Base-by-base conservation (phyloP, 2,888 invertebrate species). In the Poecilobothrus nobilitatus region DNA sequence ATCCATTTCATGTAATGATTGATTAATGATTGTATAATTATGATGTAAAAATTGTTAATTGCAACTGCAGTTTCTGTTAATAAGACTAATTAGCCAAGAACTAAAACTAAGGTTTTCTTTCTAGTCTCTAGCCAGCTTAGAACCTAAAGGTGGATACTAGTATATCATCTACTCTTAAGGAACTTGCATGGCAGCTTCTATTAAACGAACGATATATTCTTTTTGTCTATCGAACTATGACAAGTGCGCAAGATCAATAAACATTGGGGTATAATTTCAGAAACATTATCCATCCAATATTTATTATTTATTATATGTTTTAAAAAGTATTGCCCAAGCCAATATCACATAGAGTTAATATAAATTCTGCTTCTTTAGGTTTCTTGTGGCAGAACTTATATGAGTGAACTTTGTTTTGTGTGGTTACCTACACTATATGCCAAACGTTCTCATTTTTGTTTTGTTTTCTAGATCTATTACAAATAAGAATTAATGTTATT, bases 251-350 rank as follows among this genome's bases (percentile, higher is more conserved):
- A 81, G 66, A 91, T 87, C 6, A 88, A 86, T 67, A 91, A 84
- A 74, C 90, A 90, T 75, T 91, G 89, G 4, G 90, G 89, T 69
- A 90, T 86, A 37, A 91, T 80, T 21, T 89, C 86, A 67, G 88
- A 87, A 7, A 88, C 89, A 80, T 91, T 90, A 75, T 88, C 88
- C 18, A 90, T 86, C 90, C 90, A 90, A 73, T 85, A 84, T 72
- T 87, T 85, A 76, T 87, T 86, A 61, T 71, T 74, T 64, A 89
- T 78, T 33, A 88, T 85, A 75, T 86, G 84, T 72, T 88, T 87
- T 73, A 87, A n/a, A n/a, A 81, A 72, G 85, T 84, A 21, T 85
- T 84, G 73, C 84, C 84, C 18, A 86, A 75, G 41, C 83, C 80
- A 12, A 87, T 86, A 75, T 86, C 86, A 65, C 85, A 85, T 63